A percentile compares a stretch with the other conserved stretches of the same genome.
Evolutionary conservation across 2,888 invertebrate species (phyloP).

Genomic region (Drosophila stalkeri): DNA sequence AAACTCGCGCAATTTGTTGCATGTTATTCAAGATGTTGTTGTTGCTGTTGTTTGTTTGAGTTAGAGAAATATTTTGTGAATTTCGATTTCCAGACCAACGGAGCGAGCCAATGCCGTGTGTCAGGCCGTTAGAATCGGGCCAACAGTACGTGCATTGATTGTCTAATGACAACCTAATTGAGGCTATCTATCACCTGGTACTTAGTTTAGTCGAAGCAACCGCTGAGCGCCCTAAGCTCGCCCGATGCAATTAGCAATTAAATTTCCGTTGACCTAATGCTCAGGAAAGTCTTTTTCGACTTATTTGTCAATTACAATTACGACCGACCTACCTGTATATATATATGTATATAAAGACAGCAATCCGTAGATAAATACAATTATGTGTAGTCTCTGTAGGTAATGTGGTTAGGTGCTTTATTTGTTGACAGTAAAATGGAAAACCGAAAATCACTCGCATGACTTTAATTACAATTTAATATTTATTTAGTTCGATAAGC

Average conservation of each 20-base stretch:
- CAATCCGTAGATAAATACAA: conserved; percentile 67
- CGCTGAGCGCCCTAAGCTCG: conserved; percentile 20
- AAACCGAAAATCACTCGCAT: conserved; percentile 73
- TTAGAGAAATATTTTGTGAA: conserved; percentile 27
- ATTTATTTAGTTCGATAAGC: conserved; percentile 80
- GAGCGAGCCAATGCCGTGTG: conserved; percentile 50
- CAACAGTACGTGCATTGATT: conserved; percentile 25
- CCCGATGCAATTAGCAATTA: conserved; percentile 78
- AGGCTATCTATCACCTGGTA: conserved; percentile 68
- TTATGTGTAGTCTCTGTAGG: conserved; percentile 28
- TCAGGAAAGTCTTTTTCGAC: conserved; percentile 67
- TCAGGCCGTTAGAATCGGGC: conserved; percentile 20
- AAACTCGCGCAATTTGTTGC: conserved; percentile 59
- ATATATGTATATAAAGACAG: too few species aligned
- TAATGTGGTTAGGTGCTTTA: conserved; percentile 17
- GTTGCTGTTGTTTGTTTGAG: conserved; percentile 6
- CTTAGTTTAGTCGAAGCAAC: conserved; percentile 49
- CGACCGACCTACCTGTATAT: not conserved
- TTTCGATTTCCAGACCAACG: conserved; percentile 57
- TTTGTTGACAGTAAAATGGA: conserved; percentile 47
- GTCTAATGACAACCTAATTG: conserved; percentile 67
- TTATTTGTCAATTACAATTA: conserved; percentile 81
- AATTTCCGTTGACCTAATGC: conserved; percentile 70
- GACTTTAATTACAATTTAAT: conserved; percentile 83
- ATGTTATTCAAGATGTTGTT: conserved; percentile 43